Percentiles rank a stretch among this genome's conserved stretches.
phyloP scores from a whole-genome alignment of 2,888 invertebrate species.

The Eilema caniola region DNA sequence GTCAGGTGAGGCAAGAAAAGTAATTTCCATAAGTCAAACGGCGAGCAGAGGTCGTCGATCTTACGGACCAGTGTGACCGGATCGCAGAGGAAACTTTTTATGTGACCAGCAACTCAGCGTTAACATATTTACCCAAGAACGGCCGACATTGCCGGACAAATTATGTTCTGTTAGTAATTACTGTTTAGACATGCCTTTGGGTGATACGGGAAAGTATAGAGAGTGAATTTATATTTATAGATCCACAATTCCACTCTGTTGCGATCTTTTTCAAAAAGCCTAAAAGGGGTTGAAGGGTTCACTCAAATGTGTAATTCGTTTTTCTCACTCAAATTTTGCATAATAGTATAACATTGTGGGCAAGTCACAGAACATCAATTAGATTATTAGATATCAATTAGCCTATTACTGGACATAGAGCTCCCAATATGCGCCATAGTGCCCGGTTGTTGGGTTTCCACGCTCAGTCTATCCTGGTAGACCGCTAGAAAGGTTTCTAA shows the following conservation, averaged over 20 bases:
- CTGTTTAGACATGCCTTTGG: conserved; percentile 26
- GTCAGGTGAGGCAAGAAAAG: conserved; percentile 75
- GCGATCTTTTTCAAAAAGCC: not conserved
- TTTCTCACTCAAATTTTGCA: too few relatives aligned
- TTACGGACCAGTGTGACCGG: conserved; percentile 82
- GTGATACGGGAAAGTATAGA: conserved; percentile 16
- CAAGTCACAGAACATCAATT: not conserved
- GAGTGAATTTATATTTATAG: conserved; percentile 5
- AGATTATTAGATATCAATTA: not conserved
- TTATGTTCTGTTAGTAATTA: conserved; percentile 52
- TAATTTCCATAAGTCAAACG: conserved; percentile 85
- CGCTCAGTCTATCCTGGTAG: not conserved
- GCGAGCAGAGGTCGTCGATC: conserved; percentile 82
- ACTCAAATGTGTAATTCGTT: too few relatives aligned
- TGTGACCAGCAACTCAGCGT: conserved; percentile 73
- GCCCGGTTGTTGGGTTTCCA: not conserved
- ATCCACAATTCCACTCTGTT: not conserved
- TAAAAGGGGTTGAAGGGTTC: not conserved
- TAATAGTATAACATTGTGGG: not conserved
- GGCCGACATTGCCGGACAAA: conserved; percentile 44
- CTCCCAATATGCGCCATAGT: not conserved
- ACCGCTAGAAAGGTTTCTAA: too few relatives aligned
- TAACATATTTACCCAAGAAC: conserved; percentile 79
- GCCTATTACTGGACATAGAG: not conserved
- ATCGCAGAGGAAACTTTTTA: conserved; percentile 80